These are phyloP conservation scores for Pheosia tremula DNA, from an alignment of 2,888 invertebrate genomes.

Conservation along the genomic window DNA sequence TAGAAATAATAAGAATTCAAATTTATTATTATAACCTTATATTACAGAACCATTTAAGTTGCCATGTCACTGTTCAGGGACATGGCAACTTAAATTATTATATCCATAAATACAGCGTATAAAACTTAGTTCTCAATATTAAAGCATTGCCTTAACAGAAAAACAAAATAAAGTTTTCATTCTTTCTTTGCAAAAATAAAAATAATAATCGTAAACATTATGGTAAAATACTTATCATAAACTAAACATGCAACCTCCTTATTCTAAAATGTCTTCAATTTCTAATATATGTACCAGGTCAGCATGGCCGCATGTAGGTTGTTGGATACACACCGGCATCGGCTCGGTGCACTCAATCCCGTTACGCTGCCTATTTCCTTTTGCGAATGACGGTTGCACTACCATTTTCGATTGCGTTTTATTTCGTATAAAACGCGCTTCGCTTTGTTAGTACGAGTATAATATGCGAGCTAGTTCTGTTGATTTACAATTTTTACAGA, in stretches of 20 bases:
- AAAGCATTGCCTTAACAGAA: too few species aligned
- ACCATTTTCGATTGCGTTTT: background rate
- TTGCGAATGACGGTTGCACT: background rate
- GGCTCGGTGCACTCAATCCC: background rate
- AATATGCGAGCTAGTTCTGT: background rate
- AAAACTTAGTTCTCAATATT: too few species aligned
- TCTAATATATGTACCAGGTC: background rate
- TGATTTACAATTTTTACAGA: background rate
- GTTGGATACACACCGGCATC: background rate
- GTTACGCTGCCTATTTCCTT: background rate
- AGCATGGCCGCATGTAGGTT: background rate
- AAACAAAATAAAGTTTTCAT: too few species aligned
- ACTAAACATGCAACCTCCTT: background rate
- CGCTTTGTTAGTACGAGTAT: background rate
- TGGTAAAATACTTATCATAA: too few species aligned
- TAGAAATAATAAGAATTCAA: too few species aligned
- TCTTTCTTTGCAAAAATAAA: too few species aligned
- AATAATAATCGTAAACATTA: background rate
- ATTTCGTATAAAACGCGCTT: background rate
- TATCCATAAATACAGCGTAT: too few species aligned
- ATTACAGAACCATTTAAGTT: too few species aligned
- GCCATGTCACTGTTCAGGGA: too few species aligned
- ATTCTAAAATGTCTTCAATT: too few species aligned
- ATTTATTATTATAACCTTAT: too few species aligned
- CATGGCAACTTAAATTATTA: too few species aligned